phyloP scores from a whole-genome alignment of 2,113 vertebrate species.

The Uria lomvia region DNA sequence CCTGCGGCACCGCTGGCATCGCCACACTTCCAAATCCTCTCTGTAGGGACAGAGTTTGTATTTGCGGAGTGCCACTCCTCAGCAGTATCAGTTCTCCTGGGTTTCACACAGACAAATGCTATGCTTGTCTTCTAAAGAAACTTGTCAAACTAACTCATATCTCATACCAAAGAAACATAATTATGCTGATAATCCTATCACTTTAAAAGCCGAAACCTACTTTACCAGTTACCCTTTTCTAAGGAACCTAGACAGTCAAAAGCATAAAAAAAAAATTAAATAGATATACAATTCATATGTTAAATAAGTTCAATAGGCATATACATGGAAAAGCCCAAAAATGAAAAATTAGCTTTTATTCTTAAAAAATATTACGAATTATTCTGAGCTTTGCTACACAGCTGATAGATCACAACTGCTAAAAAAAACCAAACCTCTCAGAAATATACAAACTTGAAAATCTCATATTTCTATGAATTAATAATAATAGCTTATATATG shows the following conservation, averaged over 20 bases:
- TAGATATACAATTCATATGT: background rate
- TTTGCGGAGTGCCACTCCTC: background rate
- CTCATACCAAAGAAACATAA: background rate
- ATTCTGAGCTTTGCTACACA: background rate
- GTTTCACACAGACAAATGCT: background rate
- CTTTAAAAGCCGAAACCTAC: background rate
- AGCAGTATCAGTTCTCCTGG: background rate
- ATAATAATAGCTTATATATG: background rate
- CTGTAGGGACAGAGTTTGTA: background rate
- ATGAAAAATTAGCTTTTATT: background rate
- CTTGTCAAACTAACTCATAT: background rate
- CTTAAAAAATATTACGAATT: background rate
- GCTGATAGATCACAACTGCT: background rate
- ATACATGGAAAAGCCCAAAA: background rate
- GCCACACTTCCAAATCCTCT: background rate
- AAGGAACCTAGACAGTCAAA: background rate
- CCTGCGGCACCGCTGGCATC: fast-evolving
- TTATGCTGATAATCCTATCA: background rate
- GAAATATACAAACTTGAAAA: background rate
- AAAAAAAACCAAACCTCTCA: background rate
- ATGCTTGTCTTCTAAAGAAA: background rate
- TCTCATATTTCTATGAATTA: background rate
- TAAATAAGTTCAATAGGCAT: background rate
- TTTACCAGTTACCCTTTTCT: background rate
- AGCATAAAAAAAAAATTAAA: background rate